These are phyloP conservation scores for Ctena decussata DNA, from an alignment of 2,888 invertebrate genomes.

Conservation along the genomic window DNA sequence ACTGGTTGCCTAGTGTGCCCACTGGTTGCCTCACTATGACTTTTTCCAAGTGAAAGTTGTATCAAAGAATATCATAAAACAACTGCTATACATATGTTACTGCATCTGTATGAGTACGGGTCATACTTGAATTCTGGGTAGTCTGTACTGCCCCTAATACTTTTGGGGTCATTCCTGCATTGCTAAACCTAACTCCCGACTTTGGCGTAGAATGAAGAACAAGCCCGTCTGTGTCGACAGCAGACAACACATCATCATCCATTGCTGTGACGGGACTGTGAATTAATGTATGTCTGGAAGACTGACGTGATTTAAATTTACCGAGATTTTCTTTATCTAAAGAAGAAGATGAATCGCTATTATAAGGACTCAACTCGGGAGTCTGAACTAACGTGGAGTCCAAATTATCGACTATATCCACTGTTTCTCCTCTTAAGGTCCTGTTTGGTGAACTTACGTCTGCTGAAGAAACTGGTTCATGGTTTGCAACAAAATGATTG, in stretches of 20 bases:
- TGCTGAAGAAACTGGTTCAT: constrained; percentile 54
- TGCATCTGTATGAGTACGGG: constrained; percentile 37
- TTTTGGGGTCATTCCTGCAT: constrained; percentile 18
- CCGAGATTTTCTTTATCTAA: constrained; percentile 56
- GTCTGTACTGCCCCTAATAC: constrained; percentile 15
- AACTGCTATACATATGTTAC: constrained; percentile 54
- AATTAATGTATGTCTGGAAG: constrained; percentile 52
- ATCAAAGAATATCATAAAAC: no score
- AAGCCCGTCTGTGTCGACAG: constrained; percentile 60
- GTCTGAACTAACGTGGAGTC: constrained; percentile 49
- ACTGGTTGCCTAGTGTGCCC: no score
- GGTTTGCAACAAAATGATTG: constrained; percentile 24
- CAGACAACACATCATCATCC: constrained; percentile 49
- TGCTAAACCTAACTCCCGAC: not conserved
- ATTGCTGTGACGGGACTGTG: constrained; percentile 55
- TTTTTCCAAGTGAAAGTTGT: no score
- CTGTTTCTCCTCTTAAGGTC: constrained; percentile 43
- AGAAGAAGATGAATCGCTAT: constrained; percentile 58
- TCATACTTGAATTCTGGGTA: not conserved
- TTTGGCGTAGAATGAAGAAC: constrained; percentile 47
- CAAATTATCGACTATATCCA: constrained; percentile 38
- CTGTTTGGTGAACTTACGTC: constrained; percentile 64
- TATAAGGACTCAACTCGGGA: constrained; percentile 46
- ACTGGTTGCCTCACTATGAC: no score
- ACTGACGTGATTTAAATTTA: constrained; percentile 43